Base-by-base conservation (phyloP, 2,113 vertebrate species). In the Mystacornis crossleyi region DNA sequence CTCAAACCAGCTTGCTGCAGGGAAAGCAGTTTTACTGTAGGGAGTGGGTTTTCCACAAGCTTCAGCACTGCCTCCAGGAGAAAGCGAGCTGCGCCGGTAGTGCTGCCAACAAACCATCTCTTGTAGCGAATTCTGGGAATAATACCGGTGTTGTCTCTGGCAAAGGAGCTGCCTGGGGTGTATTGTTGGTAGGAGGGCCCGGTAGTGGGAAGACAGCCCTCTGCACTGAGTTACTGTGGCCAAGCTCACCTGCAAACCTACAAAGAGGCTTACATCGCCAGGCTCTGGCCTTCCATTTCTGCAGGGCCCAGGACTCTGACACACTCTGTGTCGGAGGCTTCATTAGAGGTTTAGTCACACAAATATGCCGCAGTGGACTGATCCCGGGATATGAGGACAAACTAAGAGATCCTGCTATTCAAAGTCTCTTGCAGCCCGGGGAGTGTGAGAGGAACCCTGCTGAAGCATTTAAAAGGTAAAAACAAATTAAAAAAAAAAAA, bases 21-120 rank as follows among this genome's bases (percentile, higher is more conserved):
- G 99, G 99, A 88, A 99, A 99, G 86, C 99, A 98, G 90, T 99
- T 99, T 97, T 99, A 99, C 98, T 99, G 99, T 98, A 98, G 99
- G 96, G 99, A 99, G 97, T 99, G 99, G 99, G 99, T 99, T 96
- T 99, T 99, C 98, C 99, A 99, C 94, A 99, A 99, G 98, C 99
- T 99, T 97, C 99, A 99, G 98, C 99, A 99, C 79, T 99, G 99
- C 98, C 99, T 99, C 81, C 99, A 99, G 98, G 99, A 99, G 98
- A 99, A 99, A 97, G 98, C 98, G 40, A 99, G 96, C 98, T 97
- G 96, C 95, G 97, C 98, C 72, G 88, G 92, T 54, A 89, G 95
- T 64, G 95, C 98, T 91, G 98, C 98, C 96, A 98, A 88, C 96
- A 98, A 98, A 81, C 97, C 98, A 19, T 90, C 97, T 93, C 94